Conservation (phyloP, 2,113 vertebrate genomes). For the Lipotes vexillifer region DNA sequence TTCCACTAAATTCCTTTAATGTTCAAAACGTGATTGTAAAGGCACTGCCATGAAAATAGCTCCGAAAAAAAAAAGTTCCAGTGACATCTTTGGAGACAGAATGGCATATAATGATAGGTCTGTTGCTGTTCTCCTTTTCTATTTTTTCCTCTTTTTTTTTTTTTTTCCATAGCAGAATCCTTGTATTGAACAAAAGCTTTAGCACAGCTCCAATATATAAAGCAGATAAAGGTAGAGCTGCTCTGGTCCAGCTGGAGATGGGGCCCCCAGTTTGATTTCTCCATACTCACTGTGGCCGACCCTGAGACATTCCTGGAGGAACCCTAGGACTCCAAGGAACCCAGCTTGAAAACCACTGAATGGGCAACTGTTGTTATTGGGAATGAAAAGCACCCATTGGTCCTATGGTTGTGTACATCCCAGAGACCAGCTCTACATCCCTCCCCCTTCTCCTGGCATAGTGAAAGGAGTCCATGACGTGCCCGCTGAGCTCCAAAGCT, state of each 20-base stretch:
- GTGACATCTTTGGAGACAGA: constrained; percentile 13
- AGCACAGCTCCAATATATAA: neutral
- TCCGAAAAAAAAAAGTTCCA: neutral
- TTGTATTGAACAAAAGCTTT: constrained; percentile 16
- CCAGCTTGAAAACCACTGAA: neutral
- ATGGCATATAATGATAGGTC: neutral
- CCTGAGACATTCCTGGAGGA: neutral
- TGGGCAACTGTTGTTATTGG: neutral
- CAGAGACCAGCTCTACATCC: neutral
- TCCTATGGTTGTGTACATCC: neutral
- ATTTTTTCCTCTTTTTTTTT: neutral
- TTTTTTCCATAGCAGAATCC: neutral
- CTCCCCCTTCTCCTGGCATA: neutral
- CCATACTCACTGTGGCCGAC: neutral
- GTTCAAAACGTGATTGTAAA: constrained; percentile 22
- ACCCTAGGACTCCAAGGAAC: neutral
- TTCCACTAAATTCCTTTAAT: neutral
- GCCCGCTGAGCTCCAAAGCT: neutral
- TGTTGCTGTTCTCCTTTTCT: neutral
- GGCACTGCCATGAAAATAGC: constrained; percentile 2
- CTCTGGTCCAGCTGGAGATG: neutral
- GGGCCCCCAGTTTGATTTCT: neutral
- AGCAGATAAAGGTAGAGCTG: neutral
- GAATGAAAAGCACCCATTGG: neutral
- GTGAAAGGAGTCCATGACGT: rapidly evolving